Evolutionary conservation across 1,140 invertebrate genomes (phyloP), one percentile per base, ranked within the genome.

Genomic region (Conopomorpha cramerella): DNA sequence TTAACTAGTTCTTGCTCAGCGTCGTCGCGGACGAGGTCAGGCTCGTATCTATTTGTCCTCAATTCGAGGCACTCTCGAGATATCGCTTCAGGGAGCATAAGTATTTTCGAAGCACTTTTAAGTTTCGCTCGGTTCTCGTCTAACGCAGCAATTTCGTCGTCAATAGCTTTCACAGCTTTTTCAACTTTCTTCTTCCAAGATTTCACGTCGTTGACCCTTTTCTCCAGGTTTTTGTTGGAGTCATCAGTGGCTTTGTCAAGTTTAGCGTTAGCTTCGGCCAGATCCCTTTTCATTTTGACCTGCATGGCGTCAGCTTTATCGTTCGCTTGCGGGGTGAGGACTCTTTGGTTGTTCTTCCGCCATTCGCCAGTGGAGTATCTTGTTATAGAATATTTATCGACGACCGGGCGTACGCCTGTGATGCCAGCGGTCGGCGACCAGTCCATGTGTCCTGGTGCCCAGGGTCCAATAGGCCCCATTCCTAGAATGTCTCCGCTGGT

Each of bases 1-100:
- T 86, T 88, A 3, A 86, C 81, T 6, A 95, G 60, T 60, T 92
- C 89, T 44, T 91, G 85, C 66, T 95, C 91, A 2, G 90, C 86
- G 23, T 86, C 81, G 56, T 95, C 92, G 39, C 89, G 79, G 0
- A 92, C 88, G 16, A 92, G 65, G 67, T 95, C 92, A 0, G 87
- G 84, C 41, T 92, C 90, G 19, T 90, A 80, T 37, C 92, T 81
- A n/a, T 81, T 82, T 4, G 86, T 83, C 14, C 92, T 77, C 36
- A 89, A 77, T 36, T 91, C 86, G 4, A 95, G 65, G 66, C 88
- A 90, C 55, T 92, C 89, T 14, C 63, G 72, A 36, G 81, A 78
- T 38, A 87, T 87, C 10, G 85, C 82, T 71, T 86, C 83, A 0
- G 86, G 86, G 33, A 86, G 49, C 36, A 82, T 81, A 10, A 89